A percentile compares a stretch with the other conserved stretches of the same genome.
Conservation (phyloP, 2,797 vertebrate species). For the Poecilia picta region DNA sequence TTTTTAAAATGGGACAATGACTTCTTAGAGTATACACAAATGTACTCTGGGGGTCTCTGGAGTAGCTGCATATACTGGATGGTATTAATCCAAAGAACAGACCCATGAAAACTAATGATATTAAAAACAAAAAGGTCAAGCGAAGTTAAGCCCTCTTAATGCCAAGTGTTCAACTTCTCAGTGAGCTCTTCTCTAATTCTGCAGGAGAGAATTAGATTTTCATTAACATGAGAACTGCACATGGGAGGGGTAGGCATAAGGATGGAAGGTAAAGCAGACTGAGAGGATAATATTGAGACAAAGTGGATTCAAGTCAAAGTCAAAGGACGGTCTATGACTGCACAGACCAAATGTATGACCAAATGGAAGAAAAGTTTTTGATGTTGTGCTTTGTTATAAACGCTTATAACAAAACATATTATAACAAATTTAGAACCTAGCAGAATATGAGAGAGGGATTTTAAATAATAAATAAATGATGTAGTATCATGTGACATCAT, state of each 20-base stretch:
- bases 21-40: background rate
- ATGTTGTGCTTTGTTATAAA: no score
- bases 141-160: slow-evolving; percentile 45
- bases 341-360: background rate
- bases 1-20: background rate
- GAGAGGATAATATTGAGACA: background rate
- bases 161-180: slow-evolving; percentile 19
- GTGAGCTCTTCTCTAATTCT: slow-evolving; percentile 27
- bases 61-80: background rate
- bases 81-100: background rate
- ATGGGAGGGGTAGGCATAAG: background rate
- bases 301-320: background rate
- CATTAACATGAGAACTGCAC: slow-evolving; percentile 16
- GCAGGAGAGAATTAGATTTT: slow-evolving; percentile 25
- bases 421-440: no score
- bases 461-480: no score
- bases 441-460: background rate
- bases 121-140: slow-evolving; percentile 10
- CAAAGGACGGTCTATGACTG: background rate
- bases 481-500: no score
- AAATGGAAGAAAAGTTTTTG: background rate
- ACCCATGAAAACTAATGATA: slow-evolving; percentile 4
- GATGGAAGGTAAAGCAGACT: background rate
- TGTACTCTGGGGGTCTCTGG: background rate
- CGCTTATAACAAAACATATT: no score